A percentile compares a stretch with the other conserved stretches of the same genome.
phyloP scores from a whole-genome alignment of 1,140 invertebrate species.

The Bombus ignitus region DNA sequence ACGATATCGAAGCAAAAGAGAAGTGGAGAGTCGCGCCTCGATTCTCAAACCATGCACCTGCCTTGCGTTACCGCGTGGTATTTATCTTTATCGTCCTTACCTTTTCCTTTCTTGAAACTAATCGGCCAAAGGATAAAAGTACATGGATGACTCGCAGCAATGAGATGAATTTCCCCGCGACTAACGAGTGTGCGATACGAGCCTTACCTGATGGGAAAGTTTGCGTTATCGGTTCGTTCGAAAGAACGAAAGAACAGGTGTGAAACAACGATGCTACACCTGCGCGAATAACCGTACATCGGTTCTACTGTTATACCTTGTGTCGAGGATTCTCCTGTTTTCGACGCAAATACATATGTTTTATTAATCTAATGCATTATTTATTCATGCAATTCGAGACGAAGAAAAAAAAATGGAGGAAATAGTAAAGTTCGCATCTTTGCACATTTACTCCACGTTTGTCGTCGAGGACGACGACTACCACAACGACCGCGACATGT shows the following conservation, averaged over 20 bases:
- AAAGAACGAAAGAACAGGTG: constrained; percentile 41
- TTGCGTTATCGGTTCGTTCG: constrained; percentile 9
- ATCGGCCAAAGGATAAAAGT: not conserved
- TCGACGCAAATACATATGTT: not conserved
- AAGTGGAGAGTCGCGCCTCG: not conserved
- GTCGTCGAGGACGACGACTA: not conserved
- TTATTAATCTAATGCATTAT: not conserved
- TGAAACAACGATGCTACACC: constrained; percentile 12
- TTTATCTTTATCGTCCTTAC: not conserved
- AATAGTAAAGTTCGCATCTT: not conserved
- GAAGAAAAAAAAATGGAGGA: not conserved
- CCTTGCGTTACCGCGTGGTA: not conserved
- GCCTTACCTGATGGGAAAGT: constrained; percentile 18
- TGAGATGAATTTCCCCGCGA: not conserved
- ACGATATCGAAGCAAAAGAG: not conserved
- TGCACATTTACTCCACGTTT: not conserved
- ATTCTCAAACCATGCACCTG: not conserved
- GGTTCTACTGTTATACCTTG: not conserved
- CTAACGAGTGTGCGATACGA: not conserved
- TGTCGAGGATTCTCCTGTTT: not conserved
- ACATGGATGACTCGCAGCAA: not conserved
- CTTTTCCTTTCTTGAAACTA: not conserved
- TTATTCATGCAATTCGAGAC: not conserved
- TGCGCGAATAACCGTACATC: constrained; percentile 40
- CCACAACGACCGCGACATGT: not conserved